Evolutionary conservation across 1,140 invertebrate species (phyloP).

Genomic region (Sinella curviseta): DNA sequence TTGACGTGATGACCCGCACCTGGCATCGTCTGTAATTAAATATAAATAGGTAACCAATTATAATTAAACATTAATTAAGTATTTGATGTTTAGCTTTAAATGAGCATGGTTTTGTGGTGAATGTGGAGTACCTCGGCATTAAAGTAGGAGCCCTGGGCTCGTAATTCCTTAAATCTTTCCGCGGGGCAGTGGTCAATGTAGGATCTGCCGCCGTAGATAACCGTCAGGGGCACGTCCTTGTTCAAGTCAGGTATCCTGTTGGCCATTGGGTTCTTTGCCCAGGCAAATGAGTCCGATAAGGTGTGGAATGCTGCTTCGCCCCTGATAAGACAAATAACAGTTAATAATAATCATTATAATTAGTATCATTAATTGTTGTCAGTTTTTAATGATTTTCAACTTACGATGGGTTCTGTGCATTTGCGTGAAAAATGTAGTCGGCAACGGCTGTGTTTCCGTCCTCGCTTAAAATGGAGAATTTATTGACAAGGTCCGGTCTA

Average conservation of each 20-base stretch:
- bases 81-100: too few species aligned
- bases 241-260: constrained; percentile 72
- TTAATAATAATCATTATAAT: too few species aligned
- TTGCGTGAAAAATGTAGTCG: constrained; percentile 95
- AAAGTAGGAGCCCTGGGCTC: too few species aligned
- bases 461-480: constrained; percentile 76
- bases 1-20: too few species aligned
- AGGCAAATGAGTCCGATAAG: constrained; percentile 86
- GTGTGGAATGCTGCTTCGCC: constrained; percentile 92
- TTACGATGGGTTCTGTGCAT: constrained; percentile 89
- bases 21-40: too few species aligned
- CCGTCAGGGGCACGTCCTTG: constrained; percentile 77
- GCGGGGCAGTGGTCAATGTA: constrained; percentile 88
- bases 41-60: too few species aligned
- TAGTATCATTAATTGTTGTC: too few species aligned
- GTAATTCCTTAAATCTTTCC: too few species aligned
- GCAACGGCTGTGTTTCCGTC: constrained; percentile 75
- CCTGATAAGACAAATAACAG: constrained; percentile 58
- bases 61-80: too few species aligned
- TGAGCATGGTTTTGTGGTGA: too few species aligned
- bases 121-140: too few species aligned
- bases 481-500: constrained; percentile 82
- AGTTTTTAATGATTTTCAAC: constrained; percentile 13
- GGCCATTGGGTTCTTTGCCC: constrained; percentile 94
- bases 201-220: constrained; percentile 79